A percentile compares a stretch with the other conserved stretches of the same genome.
These are phyloP conservation scores for Drosophila varians DNA, from an alignment of 1,140 invertebrate genomes.

Conservation along the genomic window DNA sequence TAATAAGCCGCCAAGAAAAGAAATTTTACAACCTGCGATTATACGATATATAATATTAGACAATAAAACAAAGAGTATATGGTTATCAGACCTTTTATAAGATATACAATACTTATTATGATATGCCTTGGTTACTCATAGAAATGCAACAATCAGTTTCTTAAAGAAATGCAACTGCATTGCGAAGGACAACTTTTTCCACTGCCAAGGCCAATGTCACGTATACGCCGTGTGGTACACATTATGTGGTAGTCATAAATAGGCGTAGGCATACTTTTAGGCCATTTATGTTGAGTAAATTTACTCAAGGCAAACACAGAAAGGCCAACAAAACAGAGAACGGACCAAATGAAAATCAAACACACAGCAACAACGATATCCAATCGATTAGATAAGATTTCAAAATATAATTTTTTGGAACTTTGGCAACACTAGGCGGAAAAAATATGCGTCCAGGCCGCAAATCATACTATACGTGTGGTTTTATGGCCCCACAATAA, in stretches of 20 bases:
- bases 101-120: not conserved
- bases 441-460: conserved; percentile 10
- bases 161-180: not conserved
- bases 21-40: too few relatives aligned
- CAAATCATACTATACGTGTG: conserved; percentile 4
- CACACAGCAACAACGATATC: conserved; percentile 9
- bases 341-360: conserved; percentile 18
- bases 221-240: conserved; percentile 35
- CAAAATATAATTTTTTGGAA: conserved; percentile 32
- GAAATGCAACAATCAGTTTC: not conserved
- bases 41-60: too few relatives aligned
- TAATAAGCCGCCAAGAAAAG: too few relatives aligned
- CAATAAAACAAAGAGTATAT: too few relatives aligned
- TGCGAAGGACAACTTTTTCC: not conserved
- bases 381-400: conserved; percentile 60
- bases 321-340: conserved; percentile 2
- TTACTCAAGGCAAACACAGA: conserved; percentile 32
- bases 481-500: conserved; percentile 23
- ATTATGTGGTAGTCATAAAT: conserved; percentile 12
- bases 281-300: conserved; percentile 59
- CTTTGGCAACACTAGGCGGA: conserved; percentile 6
- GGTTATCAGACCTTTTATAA: not conserved
- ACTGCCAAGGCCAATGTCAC: conserved; percentile 19
- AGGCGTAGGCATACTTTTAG: conserved; percentile 69
- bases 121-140: not conserved